These are phyloP conservation scores for Hemicordylus capensis DNA, from an alignment of 2,113 vertebrate genomes.

Conservation along the genomic window DNA sequence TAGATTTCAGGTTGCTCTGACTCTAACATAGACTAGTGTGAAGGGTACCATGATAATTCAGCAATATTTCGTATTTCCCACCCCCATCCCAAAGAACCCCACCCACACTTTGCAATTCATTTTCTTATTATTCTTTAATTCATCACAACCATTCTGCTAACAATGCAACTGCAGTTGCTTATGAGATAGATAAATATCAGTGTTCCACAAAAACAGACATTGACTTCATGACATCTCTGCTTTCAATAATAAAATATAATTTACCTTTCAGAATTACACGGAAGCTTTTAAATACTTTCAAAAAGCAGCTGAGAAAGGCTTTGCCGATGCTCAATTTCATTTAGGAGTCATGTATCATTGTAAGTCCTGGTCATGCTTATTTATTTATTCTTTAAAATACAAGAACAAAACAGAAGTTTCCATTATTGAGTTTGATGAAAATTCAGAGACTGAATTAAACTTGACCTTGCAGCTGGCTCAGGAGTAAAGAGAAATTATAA, in stretches of 20 bases:
- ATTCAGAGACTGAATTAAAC: constrained; percentile 35
- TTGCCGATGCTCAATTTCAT: constrained; percentile 72
- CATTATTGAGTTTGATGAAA: constrained; percentile 22
- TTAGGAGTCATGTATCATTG: constrained; percentile 74
- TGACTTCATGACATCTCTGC: not conserved
- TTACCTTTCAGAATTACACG: constrained; percentile 72
- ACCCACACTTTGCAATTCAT: too few species aligned
- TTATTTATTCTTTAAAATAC: not conserved
- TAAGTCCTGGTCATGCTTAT: constrained; percentile 51
- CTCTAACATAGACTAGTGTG: too few species aligned
- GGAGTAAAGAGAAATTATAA: constrained; percentile 73
- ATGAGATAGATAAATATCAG: not conserved
- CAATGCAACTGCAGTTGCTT: not conserved
- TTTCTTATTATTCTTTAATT: too few species aligned
- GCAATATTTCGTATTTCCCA: not conserved
- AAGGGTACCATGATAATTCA: not conserved
- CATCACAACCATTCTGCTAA: not conserved
- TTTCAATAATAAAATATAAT: constrained; percentile 52
- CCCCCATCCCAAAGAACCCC: too few species aligned
- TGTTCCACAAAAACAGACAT: not conserved
- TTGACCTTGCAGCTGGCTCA: constrained; percentile 69
- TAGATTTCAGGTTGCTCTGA: too few species aligned
- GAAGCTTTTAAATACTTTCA: constrained; percentile 73
- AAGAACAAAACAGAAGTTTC: too few species aligned
- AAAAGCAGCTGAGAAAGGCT: constrained; percentile 73